Evolutionary conservation across 2,797 vertebrate species (phyloP).

Genomic region (Cygnus olor): DNA sequence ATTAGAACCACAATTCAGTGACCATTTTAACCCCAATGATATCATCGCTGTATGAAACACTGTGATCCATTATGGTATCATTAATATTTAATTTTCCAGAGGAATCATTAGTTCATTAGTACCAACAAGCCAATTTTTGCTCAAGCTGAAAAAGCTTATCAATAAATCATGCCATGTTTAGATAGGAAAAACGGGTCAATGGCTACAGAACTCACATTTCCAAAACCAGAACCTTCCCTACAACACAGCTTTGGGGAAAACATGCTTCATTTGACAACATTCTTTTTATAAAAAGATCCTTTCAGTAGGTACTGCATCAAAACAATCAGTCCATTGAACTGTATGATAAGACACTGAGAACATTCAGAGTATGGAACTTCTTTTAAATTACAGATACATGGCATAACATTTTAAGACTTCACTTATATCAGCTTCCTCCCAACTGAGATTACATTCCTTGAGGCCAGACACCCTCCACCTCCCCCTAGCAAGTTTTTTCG

Average conservation of each 20-base stretch:
- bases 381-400: neutral
- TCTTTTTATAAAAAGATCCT: neutral
- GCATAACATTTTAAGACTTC: neutral
- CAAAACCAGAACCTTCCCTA: conserved; percentile 23
- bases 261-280: neutral
- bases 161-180: conserved; percentile 7
- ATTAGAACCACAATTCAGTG: neutral
- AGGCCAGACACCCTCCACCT: neutral
- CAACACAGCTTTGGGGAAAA: neutral
- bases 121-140: neutral
- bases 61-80: neutral
- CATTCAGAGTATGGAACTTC: neutral
- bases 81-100: neutral
- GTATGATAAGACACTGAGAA: neutral
- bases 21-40: neutral
- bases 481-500: neutral
- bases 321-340: neutral
- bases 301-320: neutral
- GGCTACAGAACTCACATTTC: neutral
- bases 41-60: neutral
- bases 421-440: neutral
- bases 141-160: neutral
- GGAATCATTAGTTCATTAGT: neutral
- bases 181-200: neutral
- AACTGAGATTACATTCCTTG: neutral